Conservation (phyloP, 2,113 vertebrate species). For the Actenoides hombroni region DNA sequence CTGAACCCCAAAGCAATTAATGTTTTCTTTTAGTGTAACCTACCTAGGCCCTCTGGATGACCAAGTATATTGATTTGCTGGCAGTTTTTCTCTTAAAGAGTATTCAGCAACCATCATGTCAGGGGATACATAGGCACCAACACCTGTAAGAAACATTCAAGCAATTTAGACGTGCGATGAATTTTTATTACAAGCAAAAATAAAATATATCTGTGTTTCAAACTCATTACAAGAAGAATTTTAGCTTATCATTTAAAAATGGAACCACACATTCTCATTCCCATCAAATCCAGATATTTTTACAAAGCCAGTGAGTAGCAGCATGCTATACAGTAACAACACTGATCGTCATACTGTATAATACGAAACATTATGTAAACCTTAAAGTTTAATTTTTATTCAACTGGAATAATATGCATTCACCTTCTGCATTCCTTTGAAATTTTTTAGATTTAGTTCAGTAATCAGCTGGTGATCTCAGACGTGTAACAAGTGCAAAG, state of each 20-base stretch:
- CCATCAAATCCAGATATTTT: not conserved
- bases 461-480: not conserved
- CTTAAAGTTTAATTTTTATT: not conserved
- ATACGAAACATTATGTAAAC: not conserved
- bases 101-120: slow-evolving; percentile 99
- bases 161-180: not conserved
- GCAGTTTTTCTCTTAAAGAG: slow-evolving; percentile 95
- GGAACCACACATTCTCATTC: not conserved
- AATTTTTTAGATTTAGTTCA: not conserved
- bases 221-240: not conserved
- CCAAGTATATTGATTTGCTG: slow-evolving; percentile 98
- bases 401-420: not conserved
- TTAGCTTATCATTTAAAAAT: not conserved
- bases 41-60: slow-evolving; percentile 93
- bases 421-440: not conserved
- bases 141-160: slow-evolving; percentile 76
- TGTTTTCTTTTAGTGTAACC: not conserved
- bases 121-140: slow-evolving; percentile 96
- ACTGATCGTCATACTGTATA: not conserved
- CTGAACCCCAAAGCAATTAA: not conserved
- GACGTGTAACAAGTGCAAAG: not conserved
- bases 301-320: not conserved
- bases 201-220: not conserved
- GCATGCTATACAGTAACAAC: not conserved
- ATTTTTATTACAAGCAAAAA: not conserved